Evolutionary conservation across 2,797 vertebrate genomes (phyloP).

Genomic region (Mormyrus hasselquistii): DNA sequence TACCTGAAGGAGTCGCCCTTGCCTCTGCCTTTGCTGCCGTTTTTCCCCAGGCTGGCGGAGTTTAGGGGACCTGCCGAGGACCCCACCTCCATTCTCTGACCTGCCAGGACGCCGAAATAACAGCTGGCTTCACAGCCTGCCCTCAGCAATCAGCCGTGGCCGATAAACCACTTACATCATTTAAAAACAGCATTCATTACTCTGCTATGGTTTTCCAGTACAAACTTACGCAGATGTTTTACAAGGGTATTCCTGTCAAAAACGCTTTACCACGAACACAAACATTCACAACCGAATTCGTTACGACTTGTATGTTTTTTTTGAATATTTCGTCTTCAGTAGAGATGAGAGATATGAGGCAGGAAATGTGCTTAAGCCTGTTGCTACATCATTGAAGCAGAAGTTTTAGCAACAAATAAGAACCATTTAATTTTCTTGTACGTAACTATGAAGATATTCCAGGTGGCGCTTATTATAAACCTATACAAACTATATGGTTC

Average conservation of each 20-base stretch:
- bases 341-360: not conserved
- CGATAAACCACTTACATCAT: not conserved
- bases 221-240: not conserved
- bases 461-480: not conserved
- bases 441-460: not conserved
- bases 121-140: not conserved
- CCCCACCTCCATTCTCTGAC: constrained; percentile 45
- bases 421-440: not conserved
- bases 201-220: not conserved
- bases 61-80: constrained; percentile 28
- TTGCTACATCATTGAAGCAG: not conserved
- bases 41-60: constrained; percentile 19
- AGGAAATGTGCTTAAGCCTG: not conserved
- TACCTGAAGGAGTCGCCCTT: constrained; percentile 52
- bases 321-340: not conserved
- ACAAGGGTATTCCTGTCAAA: not conserved
- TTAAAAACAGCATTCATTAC: not conserved
- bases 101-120: constrained; percentile 27
- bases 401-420: not conserved
- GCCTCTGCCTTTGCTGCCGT: constrained; percentile 8
- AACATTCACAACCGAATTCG: not conserved
- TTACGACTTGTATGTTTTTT: not conserved
- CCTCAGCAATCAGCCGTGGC: not conserved
- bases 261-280: not conserved
- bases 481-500: not conserved